Evolutionary conservation across 1,140 invertebrate species (phyloP).

Genomic region (Lasioglossum baleicum): DNA sequence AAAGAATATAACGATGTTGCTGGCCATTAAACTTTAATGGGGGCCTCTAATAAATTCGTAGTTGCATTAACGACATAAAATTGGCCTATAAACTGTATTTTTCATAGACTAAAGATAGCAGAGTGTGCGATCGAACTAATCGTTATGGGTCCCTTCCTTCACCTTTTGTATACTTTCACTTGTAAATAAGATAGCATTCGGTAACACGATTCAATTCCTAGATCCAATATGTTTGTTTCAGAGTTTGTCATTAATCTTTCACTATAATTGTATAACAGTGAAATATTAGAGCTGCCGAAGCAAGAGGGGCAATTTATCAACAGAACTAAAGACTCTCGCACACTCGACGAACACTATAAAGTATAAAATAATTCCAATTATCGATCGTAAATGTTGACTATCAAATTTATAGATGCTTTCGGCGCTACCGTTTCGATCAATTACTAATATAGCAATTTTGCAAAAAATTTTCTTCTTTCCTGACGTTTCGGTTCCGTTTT

Average conservation of each 20-base stretch:
- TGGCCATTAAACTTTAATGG: neutral
- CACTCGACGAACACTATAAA: no score
- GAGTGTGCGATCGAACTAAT: neutral
- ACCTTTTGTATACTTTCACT: neutral
- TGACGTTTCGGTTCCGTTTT: no score
- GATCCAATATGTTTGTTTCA: neutral
- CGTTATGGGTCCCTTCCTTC: neutral
- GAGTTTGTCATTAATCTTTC: neutral
- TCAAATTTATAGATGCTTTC: no score
- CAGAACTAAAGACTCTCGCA: neutral
- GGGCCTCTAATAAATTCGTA: neutral
- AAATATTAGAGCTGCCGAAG: neutral
- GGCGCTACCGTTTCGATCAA: no score
- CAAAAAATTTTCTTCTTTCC: no score
- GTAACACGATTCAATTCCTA: neutral
- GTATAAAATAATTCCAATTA: no score
- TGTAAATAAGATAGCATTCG: neutral
- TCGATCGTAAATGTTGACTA: no score
- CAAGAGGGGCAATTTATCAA: neutral
- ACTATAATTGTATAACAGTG: neutral
- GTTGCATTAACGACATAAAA: neutral
- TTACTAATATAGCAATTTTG: no score
- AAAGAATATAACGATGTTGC: neutral
- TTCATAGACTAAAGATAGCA: neutral
- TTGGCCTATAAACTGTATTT: neutral